These are phyloP conservation scores for Channallabes apus DNA, from an alignment of 2,797 vertebrate species.

Conservation along the genomic window DNA sequence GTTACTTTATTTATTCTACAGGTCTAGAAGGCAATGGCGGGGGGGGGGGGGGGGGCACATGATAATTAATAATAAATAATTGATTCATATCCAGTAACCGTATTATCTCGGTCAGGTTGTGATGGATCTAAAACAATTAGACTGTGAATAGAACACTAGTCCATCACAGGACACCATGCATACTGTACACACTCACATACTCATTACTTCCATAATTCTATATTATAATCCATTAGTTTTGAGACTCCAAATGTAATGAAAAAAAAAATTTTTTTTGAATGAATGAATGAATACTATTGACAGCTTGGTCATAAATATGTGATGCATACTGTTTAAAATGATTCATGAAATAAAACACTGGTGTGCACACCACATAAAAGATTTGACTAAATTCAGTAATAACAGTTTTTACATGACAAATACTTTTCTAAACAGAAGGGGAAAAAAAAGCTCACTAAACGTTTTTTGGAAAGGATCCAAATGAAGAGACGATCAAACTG, in stretches of 20 bases:
- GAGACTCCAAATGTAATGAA: not conserved
- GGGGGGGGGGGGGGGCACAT: not conserved
- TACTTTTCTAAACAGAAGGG: not conserved
- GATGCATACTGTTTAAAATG: not conserved
- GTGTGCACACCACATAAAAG: not conserved
- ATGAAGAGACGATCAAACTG: not conserved
- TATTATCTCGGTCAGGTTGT: not conserved
- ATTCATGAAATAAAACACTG: not conserved
- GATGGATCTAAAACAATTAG: not conserved
- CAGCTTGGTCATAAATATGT: not conserved
- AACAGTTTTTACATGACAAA: not conserved
- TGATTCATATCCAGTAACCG: not conserved
- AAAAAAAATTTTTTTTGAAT: not conserved
- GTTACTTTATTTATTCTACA: not conserved
- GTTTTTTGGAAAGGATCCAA: not conserved
- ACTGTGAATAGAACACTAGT: not conserved
- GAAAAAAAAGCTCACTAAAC: not conserved
- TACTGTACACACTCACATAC: no score
- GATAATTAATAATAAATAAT: not conserved
- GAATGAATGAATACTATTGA: not conserved
- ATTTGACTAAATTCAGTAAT: not conserved
- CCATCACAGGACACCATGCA: not conserved
- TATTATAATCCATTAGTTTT: not conserved
- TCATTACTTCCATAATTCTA: not conserved
- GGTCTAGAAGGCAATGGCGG: no score